Percentiles rank a stretch among this genome's conserved stretches.
phyloP scores from a whole-genome alignment of 1,140 invertebrate species.

The Diabrotica virgifera region DNA sequence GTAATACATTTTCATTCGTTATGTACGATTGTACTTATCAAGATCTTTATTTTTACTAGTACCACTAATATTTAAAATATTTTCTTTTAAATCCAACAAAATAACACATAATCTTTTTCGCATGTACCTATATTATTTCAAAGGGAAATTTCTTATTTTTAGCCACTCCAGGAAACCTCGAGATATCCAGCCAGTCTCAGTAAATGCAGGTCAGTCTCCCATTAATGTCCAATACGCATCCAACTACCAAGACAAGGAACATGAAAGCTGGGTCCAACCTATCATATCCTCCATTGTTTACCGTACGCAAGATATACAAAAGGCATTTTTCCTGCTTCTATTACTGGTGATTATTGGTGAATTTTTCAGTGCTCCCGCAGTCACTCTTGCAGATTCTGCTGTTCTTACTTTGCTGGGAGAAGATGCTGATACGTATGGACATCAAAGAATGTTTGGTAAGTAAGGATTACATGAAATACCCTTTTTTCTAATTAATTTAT shows the following conservation, averaged over 20 bases:
- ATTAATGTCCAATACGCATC: conserved; percentile 72
- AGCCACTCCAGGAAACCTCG: conserved; percentile 29
- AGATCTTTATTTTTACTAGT: no score
- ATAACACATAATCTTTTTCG: no score
- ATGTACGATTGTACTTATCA: no score
- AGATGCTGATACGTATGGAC: conserved; percentile 89
- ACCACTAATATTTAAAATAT: no score
- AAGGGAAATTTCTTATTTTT: background rate
- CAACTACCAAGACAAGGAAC: conserved; percentile 76
- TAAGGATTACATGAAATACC: no score
- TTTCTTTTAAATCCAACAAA: no score
- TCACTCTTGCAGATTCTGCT: conserved; percentile 93
- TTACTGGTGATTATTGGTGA: conserved; percentile 93
- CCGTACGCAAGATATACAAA: conserved; percentile 81
- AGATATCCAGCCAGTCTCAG: conserved; percentile 28
- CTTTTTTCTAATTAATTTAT: no score
- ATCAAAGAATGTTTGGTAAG: conserved; percentile 89
- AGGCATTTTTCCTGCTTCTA: conserved; percentile 92
- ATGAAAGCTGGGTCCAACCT: conserved; percentile 82
- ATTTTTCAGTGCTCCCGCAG: conserved; percentile 95
- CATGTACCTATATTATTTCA: no score
- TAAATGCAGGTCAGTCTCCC: conserved; percentile 67
- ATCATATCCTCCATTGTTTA: conserved; percentile 94
- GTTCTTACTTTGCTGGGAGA: conserved; percentile 89
- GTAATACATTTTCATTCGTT: no score